Evolutionary conservation across 2,113 vertebrate species (phyloP).

Genomic region (Callorhinus ursinus): DNA sequence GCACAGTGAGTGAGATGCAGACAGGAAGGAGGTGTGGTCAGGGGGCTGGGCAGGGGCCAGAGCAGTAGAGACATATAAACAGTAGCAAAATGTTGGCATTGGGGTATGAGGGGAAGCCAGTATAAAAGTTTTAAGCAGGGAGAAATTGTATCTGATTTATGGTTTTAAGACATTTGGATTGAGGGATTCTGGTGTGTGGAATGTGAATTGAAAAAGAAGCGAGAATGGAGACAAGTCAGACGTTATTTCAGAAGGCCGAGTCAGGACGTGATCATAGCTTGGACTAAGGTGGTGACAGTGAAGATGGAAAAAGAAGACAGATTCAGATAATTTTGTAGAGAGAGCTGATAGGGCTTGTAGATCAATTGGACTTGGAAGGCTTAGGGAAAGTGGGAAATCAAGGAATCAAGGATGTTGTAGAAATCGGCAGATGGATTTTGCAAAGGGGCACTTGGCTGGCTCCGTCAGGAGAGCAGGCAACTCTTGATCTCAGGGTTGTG

Average conservation of each 20-base stretch:
- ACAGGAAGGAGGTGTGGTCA: not conserved
- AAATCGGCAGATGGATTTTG: not conserved
- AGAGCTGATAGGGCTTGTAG: not conserved
- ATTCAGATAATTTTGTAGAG: slow-evolving; percentile 23
- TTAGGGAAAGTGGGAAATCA: not conserved
- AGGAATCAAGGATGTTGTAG: not conserved
- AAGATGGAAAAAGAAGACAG: not conserved
- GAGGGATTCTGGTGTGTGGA: not conserved
- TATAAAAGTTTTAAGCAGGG: not conserved
- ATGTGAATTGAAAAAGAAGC: not conserved
- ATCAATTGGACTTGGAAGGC: not conserved
- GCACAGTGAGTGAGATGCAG: not conserved
- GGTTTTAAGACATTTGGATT: slow-evolving; percentile 17
- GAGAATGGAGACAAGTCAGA: not conserved
- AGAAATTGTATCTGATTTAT: not conserved
- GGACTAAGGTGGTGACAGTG: not conserved
- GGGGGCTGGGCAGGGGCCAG: not conserved
- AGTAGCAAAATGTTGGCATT: not conserved
- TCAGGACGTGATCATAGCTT: not conserved
- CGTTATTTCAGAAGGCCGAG: not conserved
- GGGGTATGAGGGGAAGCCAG: not conserved
- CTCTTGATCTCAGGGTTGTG: not conserved
- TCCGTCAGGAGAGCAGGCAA: not conserved
- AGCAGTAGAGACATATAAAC: not conserved
- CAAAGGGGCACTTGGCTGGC: not conserved